Evolutionary conservation across 2,113 vertebrate genomes (phyloP).

Genomic region (Eulemur macaco): DNA sequence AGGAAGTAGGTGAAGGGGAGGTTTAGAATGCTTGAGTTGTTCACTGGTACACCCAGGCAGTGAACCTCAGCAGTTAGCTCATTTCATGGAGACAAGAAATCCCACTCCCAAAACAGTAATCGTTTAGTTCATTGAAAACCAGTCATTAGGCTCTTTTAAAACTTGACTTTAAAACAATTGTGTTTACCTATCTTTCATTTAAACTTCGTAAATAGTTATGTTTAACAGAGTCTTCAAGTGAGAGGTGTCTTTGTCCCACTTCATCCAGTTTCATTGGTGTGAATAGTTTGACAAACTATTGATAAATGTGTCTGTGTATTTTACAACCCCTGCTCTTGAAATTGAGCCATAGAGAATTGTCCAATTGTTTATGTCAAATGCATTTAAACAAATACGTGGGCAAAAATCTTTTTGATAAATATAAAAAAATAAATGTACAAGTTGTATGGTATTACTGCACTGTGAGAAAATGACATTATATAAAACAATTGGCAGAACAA

Average conservation of each 20-base stretch:
- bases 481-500: slow-evolving; percentile 44
- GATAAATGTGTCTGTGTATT: background rate
- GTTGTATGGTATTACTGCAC: background rate
- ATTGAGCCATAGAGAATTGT: background rate
- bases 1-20: slow-evolving; percentile 34
- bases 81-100: background rate
- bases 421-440: background rate
- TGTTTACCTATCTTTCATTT: background rate
- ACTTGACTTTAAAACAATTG: background rate
- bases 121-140: background rate
- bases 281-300: background rate
- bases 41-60: background rate
- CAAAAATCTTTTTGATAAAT: background rate
- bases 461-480: background rate
- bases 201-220: background rate
- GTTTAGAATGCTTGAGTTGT: background rate
- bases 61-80: background rate
- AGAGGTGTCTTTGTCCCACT: background rate
- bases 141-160: background rate
- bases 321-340: slow-evolving; percentile 31
- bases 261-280: background rate
- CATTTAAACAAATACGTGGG: background rate
- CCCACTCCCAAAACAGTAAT: background rate
- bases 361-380: background rate
- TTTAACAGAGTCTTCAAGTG: background rate